These are phyloP conservation scores for Hybos culiciformis DNA, from an alignment of 2,888 invertebrate species.

Conservation along the genomic window DNA sequence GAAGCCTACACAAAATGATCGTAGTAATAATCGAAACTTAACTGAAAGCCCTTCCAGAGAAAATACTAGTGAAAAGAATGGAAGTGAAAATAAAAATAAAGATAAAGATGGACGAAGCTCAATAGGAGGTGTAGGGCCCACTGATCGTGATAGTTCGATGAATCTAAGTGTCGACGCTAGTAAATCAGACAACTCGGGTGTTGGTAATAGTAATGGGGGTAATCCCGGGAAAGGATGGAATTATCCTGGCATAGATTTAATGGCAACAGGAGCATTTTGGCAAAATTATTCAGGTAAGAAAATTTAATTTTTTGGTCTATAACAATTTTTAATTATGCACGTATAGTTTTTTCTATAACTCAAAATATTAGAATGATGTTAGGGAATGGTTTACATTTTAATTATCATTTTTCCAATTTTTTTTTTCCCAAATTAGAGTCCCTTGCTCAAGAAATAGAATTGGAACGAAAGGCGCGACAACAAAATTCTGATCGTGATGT, in stretches of 20 bases:
- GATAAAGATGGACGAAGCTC: background rate
- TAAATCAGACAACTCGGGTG: constrained; percentile 19
- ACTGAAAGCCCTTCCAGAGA: constrained; percentile 12
- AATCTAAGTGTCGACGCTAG: background rate
- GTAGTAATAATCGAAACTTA: constrained; percentile 16
- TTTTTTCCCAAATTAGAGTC: constrained; percentile 47
- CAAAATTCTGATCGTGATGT: constrained; percentile 69
- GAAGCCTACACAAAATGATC: background rate
- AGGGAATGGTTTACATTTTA: too few species aligned
- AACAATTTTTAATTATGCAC: background rate
- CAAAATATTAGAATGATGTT: too few species aligned
- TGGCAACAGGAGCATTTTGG: constrained; percentile 80
- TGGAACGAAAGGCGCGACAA: constrained; percentile 74
- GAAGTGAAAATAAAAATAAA: background rate
- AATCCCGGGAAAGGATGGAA: constrained; percentile 46
- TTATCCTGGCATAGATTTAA: constrained; percentile 61
- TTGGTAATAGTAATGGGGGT: constrained; percentile 26
- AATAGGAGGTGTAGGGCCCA: constrained; percentile 25
- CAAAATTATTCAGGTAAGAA: constrained; percentile 78
- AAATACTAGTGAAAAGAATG: background rate
- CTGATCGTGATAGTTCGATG: constrained; percentile 24
- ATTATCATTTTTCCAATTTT: constrained; percentile 34
- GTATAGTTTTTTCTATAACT: background rate
- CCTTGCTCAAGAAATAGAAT: constrained; percentile 72
- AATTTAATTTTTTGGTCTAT: constrained; percentile 6